Conservation (phyloP, 2,888 invertebrate genomes). For the Thecocarcelia acutangulata region DNA sequence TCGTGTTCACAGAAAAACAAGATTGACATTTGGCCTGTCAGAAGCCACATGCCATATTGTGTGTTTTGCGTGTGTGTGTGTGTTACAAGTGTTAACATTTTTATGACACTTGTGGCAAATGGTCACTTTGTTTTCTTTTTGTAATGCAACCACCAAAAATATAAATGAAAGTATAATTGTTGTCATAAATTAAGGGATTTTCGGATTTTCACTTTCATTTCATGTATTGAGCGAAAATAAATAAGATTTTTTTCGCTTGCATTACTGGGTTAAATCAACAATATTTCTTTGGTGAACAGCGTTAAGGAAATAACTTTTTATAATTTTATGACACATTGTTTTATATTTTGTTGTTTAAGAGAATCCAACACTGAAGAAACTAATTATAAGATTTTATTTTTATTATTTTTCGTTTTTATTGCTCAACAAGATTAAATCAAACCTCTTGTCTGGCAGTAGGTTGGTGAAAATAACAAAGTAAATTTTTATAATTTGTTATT, state of each 20-base stretch:
- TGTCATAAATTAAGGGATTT: conserved; percentile 64
- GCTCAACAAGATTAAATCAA: too few species aligned
- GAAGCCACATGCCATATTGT: neutral
- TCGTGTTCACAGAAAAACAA: neutral
- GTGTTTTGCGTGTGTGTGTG: conserved; percentile 34
- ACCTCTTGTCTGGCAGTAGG: too few species aligned
- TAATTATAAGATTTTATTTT: too few species aligned
- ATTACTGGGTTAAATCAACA: conserved; percentile 1
- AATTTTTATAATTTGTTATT: too few species aligned
- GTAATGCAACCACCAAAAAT: conserved; percentile 30
- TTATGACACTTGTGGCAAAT: conserved; percentile 56
- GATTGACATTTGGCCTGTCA: conserved; percentile 9
- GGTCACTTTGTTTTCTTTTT: conserved; percentile 31
- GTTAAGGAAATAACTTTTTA: too few species aligned
- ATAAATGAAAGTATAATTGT: conserved; percentile 43
- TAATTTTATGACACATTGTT: too few species aligned
- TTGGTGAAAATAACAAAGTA: too few species aligned
- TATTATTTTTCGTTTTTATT: too few species aligned
- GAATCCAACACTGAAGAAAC: neutral
- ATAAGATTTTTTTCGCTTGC: conserved; percentile 16
- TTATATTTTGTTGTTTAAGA: too few species aligned
- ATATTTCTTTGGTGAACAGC: neutral
- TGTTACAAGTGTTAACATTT: conserved; percentile 34
- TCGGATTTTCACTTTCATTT: conserved; percentile 64
- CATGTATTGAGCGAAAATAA: conserved; percentile 22